Base-by-base conservation (phyloP, 2,888 invertebrate species). In the Sialis fuliginosa region DNA sequence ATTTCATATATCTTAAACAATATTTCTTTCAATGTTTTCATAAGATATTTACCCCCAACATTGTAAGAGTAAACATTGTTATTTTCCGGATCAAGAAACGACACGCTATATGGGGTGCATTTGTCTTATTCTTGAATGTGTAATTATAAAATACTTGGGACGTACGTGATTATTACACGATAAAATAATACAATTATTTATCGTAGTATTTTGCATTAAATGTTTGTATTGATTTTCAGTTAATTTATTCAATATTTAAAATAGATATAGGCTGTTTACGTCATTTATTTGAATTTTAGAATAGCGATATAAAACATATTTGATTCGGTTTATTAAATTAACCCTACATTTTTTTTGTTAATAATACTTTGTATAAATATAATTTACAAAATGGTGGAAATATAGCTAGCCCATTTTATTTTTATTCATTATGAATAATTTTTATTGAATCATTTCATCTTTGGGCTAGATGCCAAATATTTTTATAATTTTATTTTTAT, bases 201-300 rank as follows among this genome's bases (percentile, higher is more conserved):
- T 65, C 63, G 61, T 62, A 61, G 63, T 62, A 62, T 52, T 65
- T 65, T 65, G 64, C 62, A 64, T 64, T 65, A 65, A 65, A 62
- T 59, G 61, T 57, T 62, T 60, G 62, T 65, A 65, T 66, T 62
- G 66, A 66, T 65, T 64, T 64, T 55, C 49, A 52, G 55, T 55
- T 55, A 48, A 49, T 57, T 62, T 62, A 58, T 58, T 57, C 47
- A 47, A 42, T 47, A 46, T 44, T 44, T 13, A 22, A 34, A 35
- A 34, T 34, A 22, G 31, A 10, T 12, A 22, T 44, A 13, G 22
- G 33, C 34, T 44, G 10, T 44, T 44, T 44, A 31, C 42, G 42
- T 33, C 33, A 44, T 44, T 34, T 44, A 12, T 33, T 44, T 33
- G 13, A 35, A 46, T 34, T 39, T 22, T 22, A 22, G 22, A 22